Percentiles rank a stretch among this genome's conserved stretches.
phyloP scores from a whole-genome alignment of 1,140 invertebrate species.

The Teleogryllus occipitalis region DNA sequence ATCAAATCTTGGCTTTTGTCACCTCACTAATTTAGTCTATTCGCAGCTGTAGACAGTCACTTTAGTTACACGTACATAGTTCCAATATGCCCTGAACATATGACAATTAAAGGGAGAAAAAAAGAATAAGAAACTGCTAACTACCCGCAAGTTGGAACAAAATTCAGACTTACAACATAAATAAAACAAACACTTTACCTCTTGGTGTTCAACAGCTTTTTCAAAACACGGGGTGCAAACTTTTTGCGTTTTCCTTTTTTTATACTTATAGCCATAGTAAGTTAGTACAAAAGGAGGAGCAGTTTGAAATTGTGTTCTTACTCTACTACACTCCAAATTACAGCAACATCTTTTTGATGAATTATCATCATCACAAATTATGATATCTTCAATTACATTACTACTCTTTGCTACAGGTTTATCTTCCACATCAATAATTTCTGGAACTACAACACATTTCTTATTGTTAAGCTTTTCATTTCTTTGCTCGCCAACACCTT shows the following conservation, averaged over 20 bases:
- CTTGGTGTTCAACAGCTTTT: constrained; percentile 36
- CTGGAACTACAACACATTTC: too few species aligned
- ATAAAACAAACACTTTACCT: constrained; percentile 28
- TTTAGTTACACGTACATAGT: background rate
- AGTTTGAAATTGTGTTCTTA: background rate
- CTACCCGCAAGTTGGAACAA: background rate
- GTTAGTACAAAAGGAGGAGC: constrained; percentile 43
- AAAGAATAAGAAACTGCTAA: background rate
- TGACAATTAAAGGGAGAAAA: background rate
- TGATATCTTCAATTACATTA: background rate
- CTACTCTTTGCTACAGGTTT: too few species aligned
- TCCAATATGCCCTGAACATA: background rate
- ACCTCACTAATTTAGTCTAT: background rate
- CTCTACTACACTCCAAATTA: constrained; percentile 11
- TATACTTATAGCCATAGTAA: constrained; percentile 37
- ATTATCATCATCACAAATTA: background rate
- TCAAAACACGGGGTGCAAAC: constrained; percentile 43
- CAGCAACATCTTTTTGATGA: constrained; percentile 8
- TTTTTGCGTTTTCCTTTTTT: constrained; percentile 37
- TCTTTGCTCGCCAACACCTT: too few species aligned
- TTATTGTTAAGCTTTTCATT: too few species aligned
- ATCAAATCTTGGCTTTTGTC: too few species aligned
- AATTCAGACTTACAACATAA: background rate
- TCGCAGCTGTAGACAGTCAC: background rate
- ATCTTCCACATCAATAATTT: too few species aligned